Conservation (phyloP, 2,888 invertebrate genomes). For the Agrilus mali region DNA sequence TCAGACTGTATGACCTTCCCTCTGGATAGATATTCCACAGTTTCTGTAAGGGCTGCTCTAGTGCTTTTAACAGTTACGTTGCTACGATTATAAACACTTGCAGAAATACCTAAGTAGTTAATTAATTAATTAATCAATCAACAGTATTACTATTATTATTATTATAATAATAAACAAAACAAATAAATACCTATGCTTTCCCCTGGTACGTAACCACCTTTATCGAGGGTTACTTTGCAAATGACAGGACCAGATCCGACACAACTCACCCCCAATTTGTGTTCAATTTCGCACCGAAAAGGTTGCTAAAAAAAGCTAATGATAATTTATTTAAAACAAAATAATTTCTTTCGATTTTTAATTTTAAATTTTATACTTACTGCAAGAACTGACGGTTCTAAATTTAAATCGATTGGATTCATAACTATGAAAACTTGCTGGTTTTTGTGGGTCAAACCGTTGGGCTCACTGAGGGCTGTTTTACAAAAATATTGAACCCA, state of each 20-base stretch:
- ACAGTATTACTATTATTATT: no score
- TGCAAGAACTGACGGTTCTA: conserved; percentile 76
- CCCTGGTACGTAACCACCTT: conserved; percentile 90
- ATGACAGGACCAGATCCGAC: conserved; percentile 78
- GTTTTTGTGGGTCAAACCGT: conserved; percentile 84
- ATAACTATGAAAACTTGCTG: conserved; percentile 95
- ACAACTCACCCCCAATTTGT: conserved; percentile 78
- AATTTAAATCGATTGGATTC: conserved; percentile 88
- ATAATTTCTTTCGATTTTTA: background rate
- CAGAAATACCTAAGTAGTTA: conserved; percentile 43
- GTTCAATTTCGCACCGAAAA: conserved; percentile 83
- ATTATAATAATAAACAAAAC: no score
- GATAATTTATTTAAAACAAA: background rate
- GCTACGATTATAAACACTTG: conserved; percentile 74
- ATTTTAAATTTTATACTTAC: conserved; percentile 58
- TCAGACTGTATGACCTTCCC: conserved; percentile 80
- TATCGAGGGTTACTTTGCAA: conserved; percentile 75
- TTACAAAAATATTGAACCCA: conserved; percentile 94
- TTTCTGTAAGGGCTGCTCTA: conserved; percentile 75
- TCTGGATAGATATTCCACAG: conserved; percentile 77
- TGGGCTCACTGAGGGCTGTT: conserved; percentile 76
- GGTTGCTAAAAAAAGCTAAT: conserved; percentile 51
- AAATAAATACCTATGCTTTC: conserved; percentile 81
- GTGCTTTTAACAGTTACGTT: conserved; percentile 75
- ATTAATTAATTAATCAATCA: no score